Conservation (phyloP, 2,113 vertebrate species). For the Uropsilus gracilis region DNA sequence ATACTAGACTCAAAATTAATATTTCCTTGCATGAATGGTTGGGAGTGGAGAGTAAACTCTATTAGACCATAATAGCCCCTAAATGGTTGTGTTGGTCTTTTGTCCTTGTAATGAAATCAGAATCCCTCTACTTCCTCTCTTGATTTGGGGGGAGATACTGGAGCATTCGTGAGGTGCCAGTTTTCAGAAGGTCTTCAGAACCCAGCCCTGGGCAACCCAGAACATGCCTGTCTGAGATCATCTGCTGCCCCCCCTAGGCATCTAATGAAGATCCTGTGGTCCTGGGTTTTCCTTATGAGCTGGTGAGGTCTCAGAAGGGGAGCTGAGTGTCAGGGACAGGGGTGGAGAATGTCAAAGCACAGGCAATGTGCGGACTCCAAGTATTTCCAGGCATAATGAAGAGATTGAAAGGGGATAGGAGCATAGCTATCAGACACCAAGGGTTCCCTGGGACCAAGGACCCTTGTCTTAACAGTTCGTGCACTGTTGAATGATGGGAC, state of each 20-base stretch:
- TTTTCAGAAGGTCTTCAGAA: not conserved
- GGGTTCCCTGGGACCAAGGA: not conserved
- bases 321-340: too few species aligned
- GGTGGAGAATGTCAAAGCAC: not conserved
- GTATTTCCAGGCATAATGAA: not conserved
- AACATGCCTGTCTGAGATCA: rapidly evolving
- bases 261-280: too few species aligned
- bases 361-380: not conserved
- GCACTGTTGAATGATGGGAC: not conserved
- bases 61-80: not conserved
- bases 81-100: not conserved
- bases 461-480: not conserved
- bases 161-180: not conserved
- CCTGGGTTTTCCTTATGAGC: rapidly evolving
- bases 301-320: not conserved
- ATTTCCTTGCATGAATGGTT: not conserved
- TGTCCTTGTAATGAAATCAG: not conserved
- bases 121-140: not conserved
- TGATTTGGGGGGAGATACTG: not conserved
- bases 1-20: not conserved
- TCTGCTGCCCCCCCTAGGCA: too few species aligned
- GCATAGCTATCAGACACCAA: not conserved
- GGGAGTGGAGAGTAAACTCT: not conserved
- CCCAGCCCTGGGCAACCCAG: not conserved
- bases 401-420: not conserved